Percentiles rank a stretch among this genome's conserved stretches.
Conservation (phyloP, 2,113 vertebrate species). For the Saccopteryx leptura region DNA sequence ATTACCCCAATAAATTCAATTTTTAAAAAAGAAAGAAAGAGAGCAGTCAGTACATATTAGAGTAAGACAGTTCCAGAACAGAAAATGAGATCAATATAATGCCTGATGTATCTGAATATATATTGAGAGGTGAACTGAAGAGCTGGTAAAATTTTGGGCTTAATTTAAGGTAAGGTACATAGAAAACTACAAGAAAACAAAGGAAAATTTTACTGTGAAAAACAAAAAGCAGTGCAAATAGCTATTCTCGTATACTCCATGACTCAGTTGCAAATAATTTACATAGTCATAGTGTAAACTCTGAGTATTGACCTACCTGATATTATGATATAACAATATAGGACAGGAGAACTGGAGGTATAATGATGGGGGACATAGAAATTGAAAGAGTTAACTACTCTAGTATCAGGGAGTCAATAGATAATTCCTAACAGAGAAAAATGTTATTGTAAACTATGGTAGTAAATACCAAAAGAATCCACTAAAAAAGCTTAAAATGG, state of each 20-base stretch:
- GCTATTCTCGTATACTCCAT: not conserved
- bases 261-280: not conserved
- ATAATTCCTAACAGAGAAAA: not conserved
- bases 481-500: not conserved
- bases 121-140: not conserved
- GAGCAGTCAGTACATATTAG: not conserved
- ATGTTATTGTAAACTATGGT: not conserved
- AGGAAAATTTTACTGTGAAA: not conserved
- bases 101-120: not conserved
- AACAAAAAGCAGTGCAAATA: not conserved
- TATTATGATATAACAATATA: not conserved
- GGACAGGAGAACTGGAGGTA: not conserved
- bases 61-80: not conserved
- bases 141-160: not conserved
- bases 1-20: too few relatives aligned
- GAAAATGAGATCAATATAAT: constrained; percentile 5
- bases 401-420: not conserved
- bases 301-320: not conserved
- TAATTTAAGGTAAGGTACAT: not conserved
- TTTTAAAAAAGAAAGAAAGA: not conserved
- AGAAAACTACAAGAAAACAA: not conserved
- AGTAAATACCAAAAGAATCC: constrained; percentile 7
- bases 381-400: not conserved
- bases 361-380: not conserved
- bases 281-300: not conserved